Base-by-base conservation (phyloP, 2,888 invertebrate species). In the Caenorhabditis sp. region DNA sequence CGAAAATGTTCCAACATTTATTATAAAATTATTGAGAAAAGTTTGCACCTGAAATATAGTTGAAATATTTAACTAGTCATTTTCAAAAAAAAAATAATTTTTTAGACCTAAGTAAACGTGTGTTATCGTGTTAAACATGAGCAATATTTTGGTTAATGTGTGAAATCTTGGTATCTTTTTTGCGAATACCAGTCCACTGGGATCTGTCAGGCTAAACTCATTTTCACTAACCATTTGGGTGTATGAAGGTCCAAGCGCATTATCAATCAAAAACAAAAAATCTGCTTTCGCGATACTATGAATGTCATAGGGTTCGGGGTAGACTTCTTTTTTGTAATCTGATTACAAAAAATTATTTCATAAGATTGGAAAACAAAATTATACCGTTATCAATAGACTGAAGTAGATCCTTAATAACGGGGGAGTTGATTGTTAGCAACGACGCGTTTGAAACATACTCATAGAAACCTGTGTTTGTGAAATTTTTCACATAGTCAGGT, bases 241-340 rank as follows among this genome's bases (percentile, higher is more conserved):
- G n/a, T n/a, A n/a, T n/a, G n/a, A n/a, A n/a, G n/a, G n/a, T 61
- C 71, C 76, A 9, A 81, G n/a, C 4, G 64, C 58, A 18, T 32
- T 60, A 18, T 81, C 80, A 28, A 81, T 20, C 24, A 81, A 22
- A 47, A 81, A 70, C 9, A 76, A 61, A 40, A 69, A 81, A 61
- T 81, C 70, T 1, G 80, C 74, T 24, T 76, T 65, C 1, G 71
- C 56, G 9, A 62, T 67, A 9, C 20, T 11, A 3, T 37, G 18
- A 1, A 61, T 53, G 9, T 50, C 11, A 22, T 47, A 44, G 18
- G 61, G 35, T n/a, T 53, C 22, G 18, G 85, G 85, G 37, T 85
- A 85, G 11, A 85, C 51, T 6, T 15, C 15, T 2, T 26, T n/a
- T 26, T 76, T 85, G 53, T 85, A 83, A 40, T 76, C 84, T 84